These are phyloP conservation scores for Microplitis deprimator DNA, from an alignment of 2,888 invertebrate genomes.

Conservation along the genomic window DNA sequence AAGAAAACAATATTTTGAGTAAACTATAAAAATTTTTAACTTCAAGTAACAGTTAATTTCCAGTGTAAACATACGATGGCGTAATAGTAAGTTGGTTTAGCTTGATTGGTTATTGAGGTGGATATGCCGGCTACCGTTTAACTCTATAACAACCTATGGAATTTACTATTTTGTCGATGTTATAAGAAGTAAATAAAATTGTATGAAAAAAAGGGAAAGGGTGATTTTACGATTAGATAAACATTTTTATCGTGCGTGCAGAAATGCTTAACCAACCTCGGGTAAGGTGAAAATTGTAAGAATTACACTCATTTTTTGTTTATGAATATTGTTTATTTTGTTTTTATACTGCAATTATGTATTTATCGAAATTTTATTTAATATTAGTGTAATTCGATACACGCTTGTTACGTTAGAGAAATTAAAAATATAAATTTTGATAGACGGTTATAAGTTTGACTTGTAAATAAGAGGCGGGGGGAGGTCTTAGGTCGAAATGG, in stretches of 20 bases:
- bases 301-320: not conserved
- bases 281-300: not conserved
- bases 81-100: slow-evolving; percentile 63
- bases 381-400: not conserved
- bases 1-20: no score
- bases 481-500: no score
- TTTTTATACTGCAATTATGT: not conserved
- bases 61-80: slow-evolving; percentile 67
- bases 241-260: slow-evolving; percentile 51
- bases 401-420: not conserved
- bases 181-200: not conserved
- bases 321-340: slow-evolving; percentile 10
- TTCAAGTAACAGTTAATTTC: slow-evolving; percentile 55
- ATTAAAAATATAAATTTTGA: no score
- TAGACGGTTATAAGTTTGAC: no score
- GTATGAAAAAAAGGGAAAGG: slow-evolving; percentile 61
- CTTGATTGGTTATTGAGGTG: slow-evolving; percentile 68
- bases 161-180: slow-evolving; percentile 60
- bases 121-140: slow-evolving; percentile 58
- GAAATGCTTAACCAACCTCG: not conserved
- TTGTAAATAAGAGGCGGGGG: no score
- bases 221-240: slow-evolving; percentile 64
- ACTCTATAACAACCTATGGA: slow-evolving; percentile 66
- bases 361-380: not conserved
- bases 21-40: no score